phyloP scores from a whole-genome alignment of 2,888 invertebrate genomes.

The Eupeodes latifasciatus region DNA sequence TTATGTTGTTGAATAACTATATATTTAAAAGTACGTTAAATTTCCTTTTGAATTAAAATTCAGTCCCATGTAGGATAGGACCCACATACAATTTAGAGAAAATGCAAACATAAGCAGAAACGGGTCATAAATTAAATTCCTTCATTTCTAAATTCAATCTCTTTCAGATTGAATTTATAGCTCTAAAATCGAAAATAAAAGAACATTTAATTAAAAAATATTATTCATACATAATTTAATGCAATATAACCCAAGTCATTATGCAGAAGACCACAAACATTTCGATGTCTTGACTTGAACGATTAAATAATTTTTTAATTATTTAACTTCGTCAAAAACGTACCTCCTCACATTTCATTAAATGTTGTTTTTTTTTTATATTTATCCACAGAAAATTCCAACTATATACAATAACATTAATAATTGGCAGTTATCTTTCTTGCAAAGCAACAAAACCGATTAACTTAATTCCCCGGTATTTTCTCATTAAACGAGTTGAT shows the following conservation, averaged over 20 bases:
- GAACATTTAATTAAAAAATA: not conserved
- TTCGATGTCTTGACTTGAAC: not conserved
- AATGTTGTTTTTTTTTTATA: not conserved
- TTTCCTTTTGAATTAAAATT: no score
- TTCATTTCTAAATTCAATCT: no score
- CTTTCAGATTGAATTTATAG: no score
- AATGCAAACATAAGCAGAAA: no score
- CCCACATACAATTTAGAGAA: no score
- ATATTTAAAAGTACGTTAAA: no score
- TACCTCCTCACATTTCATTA: not conserved
- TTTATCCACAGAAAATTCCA: conserved; percentile 9
- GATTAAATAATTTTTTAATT: conserved; percentile 10
- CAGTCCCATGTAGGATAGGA: no score
- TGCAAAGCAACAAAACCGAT: conserved; percentile 72
- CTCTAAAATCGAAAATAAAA: no score
- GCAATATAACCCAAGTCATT: not conserved
- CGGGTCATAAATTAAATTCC: no score
- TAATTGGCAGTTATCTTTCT: conserved; percentile 69
- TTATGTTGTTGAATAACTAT: no score
- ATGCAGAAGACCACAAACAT: not conserved
- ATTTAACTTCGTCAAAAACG: not conserved
- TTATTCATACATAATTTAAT: not conserved
- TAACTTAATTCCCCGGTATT: conserved; percentile 76
- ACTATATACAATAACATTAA: conserved; percentile 44
- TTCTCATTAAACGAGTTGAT: conserved; percentile 76